phyloP scores from a whole-genome alignment of 2,888 invertebrate genomes.

The Athetis lepigone region DNA sequence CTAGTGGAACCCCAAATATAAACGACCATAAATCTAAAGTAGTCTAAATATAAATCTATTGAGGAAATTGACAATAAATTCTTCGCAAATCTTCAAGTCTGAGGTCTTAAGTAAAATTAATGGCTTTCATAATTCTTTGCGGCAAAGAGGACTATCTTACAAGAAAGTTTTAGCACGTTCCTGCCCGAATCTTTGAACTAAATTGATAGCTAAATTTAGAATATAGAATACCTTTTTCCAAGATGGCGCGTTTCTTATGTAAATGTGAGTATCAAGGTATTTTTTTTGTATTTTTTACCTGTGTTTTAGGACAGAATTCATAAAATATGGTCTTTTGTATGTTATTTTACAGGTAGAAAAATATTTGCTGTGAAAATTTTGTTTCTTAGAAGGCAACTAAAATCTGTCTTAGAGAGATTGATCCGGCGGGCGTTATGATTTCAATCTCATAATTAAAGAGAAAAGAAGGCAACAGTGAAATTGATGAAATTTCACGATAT shows the following conservation, averaged over 20 bases:
- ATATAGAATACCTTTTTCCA: slow-evolving; percentile 16
- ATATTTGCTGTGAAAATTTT: background rate
- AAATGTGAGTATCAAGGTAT: background rate
- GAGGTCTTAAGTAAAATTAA: slow-evolving; percentile 59
- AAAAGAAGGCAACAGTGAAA: no score
- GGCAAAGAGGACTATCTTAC: slow-evolving; percentile 28
- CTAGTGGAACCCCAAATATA: background rate
- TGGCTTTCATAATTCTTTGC: slow-evolving; percentile 58
- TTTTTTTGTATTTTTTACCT: background rate
- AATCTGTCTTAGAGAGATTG: background rate
- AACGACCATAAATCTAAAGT: slow-evolving; percentile 5
- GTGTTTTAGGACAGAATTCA: slow-evolving; percentile 1
- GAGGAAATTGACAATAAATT: slow-evolving; percentile 47
- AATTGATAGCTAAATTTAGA: slow-evolving; percentile 36
- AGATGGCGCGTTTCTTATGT: background rate
- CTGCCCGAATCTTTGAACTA: slow-evolving; percentile 12
- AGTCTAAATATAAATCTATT: slow-evolving; percentile 30
- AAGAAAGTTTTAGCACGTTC: slow-evolving; percentile 41
- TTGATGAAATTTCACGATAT: no score
- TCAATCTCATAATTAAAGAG: no score
- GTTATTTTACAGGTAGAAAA: slow-evolving; percentile 13
- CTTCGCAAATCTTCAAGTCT: slow-evolving; percentile 48
- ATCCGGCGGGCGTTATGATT: no score
- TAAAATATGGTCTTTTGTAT: slow-evolving; percentile 1
- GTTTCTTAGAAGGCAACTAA: background rate